phyloP scores from a whole-genome alignment of 2,888 invertebrate species.

The Nymphalis c-album region DNA sequence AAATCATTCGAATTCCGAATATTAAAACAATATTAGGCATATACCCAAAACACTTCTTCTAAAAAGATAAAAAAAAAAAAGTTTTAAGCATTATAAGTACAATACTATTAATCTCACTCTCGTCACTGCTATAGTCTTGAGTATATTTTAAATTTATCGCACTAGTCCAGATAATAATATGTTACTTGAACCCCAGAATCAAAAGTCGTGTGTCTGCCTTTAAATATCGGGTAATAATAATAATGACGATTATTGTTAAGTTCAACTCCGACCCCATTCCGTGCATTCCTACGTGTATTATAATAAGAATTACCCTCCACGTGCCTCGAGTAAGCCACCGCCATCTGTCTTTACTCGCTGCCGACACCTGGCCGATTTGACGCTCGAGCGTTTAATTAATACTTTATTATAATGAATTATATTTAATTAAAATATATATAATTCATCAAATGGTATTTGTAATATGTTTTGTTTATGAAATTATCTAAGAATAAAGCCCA shows the following conservation, averaged over 20 bases:
- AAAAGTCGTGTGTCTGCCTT: background rate
- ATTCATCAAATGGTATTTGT: background rate
- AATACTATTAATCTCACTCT: no score
- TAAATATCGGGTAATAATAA: background rate
- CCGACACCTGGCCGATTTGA: constrained; percentile 45
- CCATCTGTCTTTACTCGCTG: constrained; percentile 49
- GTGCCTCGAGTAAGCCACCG: constrained; percentile 45
- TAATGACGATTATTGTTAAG: constrained; percentile 8
- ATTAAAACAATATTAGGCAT: no score
- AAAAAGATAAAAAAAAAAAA: no score
- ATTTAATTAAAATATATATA: background rate
- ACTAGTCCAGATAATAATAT: no score
- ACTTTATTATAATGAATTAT: constrained; percentile 5
- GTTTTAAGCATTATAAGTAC: no score
- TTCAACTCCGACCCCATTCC: constrained; percentile 37
- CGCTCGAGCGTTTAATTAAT: constrained; percentile 14
- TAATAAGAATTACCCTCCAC: constrained; percentile 44
- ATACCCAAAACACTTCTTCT: no score
- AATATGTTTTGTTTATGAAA: no score
- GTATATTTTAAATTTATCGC: no score
- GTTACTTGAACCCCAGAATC: background rate
- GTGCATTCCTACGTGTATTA: constrained; percentile 37
- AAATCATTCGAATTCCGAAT: no score
- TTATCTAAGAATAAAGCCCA: no score
- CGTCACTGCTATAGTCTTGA: no score